Conservation (phyloP, 2,888 invertebrate species). For the Merodon equestris region DNA sequence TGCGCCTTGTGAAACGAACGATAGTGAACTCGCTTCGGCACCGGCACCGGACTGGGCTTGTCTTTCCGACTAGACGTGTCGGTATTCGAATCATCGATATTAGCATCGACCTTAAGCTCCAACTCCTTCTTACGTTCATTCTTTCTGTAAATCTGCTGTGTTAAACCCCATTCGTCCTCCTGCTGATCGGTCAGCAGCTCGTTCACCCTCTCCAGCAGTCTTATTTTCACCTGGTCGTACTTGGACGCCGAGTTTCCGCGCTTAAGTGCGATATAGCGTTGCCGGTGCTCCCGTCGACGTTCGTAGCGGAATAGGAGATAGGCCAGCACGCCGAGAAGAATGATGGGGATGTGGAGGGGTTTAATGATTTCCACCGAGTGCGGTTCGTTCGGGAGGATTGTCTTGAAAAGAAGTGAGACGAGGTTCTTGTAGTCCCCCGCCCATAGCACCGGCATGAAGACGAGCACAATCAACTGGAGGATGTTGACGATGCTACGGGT, state of each 20-base stretch:
- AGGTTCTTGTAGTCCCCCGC: conserved; percentile 58
- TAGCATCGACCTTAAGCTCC: no score
- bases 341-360: not conserved
- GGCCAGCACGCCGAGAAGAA: not conserved
- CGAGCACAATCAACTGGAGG: conserved; percentile 19
- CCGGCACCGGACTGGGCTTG: no score
- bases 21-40: no score
- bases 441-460: conserved; percentile 47
- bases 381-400: conserved; percentile 37
- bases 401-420: conserved; percentile 60
- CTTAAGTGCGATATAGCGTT: conserved; percentile 8
- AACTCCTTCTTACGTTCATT: no score
- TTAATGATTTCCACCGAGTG: conserved; percentile 17
- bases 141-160: no score
- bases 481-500: not conserved
- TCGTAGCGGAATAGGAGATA: conserved; percentile 6
- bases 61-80: not conserved
- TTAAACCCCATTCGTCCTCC: conserved; percentile 6
- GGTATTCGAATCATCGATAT: not conserved
- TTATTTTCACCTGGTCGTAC: no score
- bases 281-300: conserved; percentile 8
- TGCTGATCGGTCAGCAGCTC: conserved; percentile 15
- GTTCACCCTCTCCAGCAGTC: no score
- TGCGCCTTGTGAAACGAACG: no score
- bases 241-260: conserved; percentile 6